Evolutionary conservation across 2,797 vertebrate species (phyloP).

Genomic region (Valencia hispanica): DNA sequence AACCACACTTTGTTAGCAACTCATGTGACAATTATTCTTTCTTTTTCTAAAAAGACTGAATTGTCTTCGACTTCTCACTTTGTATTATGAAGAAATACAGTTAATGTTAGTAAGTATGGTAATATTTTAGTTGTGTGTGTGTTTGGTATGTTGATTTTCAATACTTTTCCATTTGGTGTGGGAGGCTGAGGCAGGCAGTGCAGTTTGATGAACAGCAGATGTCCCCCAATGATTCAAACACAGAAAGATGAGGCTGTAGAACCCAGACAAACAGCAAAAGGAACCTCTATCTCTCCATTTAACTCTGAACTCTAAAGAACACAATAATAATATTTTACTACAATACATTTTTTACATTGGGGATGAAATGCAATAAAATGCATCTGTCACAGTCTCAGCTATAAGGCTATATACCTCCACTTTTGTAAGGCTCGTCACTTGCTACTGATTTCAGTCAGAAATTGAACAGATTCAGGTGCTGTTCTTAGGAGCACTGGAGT

Average conservation of each 20-base stretch:
- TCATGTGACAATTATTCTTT: neutral
- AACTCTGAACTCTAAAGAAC: slow-evolving; percentile 55
- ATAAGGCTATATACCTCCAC: slow-evolving; percentile 15
- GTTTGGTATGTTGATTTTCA: slow-evolving; percentile 22
- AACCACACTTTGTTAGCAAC: neutral
- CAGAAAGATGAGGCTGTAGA: slow-evolving; percentile 45
- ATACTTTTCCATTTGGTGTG: slow-evolving; percentile 36
- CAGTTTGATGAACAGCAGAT: slow-evolving; percentile 42
- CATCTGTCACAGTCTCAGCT: slow-evolving; percentile 43
- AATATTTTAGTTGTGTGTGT: slow-evolving; percentile 19
- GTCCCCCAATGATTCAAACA: slow-evolving; percentile 38
- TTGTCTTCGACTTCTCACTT: slow-evolving; percentile 9
- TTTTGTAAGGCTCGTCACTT: neutral
- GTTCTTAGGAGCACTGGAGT: neutral
- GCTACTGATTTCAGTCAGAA: neutral
- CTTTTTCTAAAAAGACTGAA: neutral
- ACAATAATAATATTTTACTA: slow-evolving; percentile 51
- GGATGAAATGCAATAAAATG: slow-evolving; percentile 61
- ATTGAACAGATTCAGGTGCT: too few relatives aligned
- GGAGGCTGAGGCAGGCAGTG: slow-evolving; percentile 29
- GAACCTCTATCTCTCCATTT: slow-evolving; percentile 18
- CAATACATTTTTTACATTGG: slow-evolving; percentile 39
- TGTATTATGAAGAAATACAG: slow-evolving; percentile 6
- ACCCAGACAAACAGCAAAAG: slow-evolving; percentile 42
- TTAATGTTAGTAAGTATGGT: slow-evolving; percentile 15